A percentile compares a stretch with the other conserved stretches of the same genome.
Conservation (phyloP, 2,888 invertebrate genomes). For the Euplexia lucipara region DNA sequence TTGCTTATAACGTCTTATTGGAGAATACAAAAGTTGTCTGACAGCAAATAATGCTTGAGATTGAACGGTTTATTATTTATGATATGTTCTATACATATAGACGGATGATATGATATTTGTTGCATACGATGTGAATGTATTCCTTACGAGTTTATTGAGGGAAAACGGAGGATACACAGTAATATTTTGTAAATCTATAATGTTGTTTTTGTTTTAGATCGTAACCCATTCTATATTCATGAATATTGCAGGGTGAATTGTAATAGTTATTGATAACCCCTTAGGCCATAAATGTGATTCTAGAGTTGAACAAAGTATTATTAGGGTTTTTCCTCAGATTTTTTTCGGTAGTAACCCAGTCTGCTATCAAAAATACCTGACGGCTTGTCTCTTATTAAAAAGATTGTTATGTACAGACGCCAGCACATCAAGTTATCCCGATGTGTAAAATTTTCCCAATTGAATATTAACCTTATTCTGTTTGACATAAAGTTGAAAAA, state of each 20-base stretch:
- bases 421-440: no score
- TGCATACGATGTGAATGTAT: conserved; percentile 36
- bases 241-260: not conserved
- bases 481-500: no score
- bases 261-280: no score
- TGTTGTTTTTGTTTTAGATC: not conserved
- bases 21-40: conserved; percentile 39
- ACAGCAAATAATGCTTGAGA: conserved; percentile 52
- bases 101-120: conserved; percentile 36
- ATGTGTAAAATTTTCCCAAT: no score
- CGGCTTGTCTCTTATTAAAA: no score
- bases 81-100: conserved; percentile 20
- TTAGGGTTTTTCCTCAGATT: no score
- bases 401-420: no score
- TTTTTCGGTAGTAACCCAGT: no score
- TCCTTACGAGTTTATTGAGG: conserved; percentile 8
- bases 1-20: conserved; percentile 25
- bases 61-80: conserved; percentile 57
- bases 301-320: no score
- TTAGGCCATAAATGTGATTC: no score
- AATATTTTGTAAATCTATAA: not conserved
- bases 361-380: no score
- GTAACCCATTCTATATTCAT: not conserved
- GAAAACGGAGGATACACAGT: not conserved
- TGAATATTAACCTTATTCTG: no score